A percentile compares a stretch with the other conserved stretches of the same genome.
Evolutionary conservation across 2,888 invertebrate species (phyloP).

Genomic region (Leptothorax acervorum): DNA sequence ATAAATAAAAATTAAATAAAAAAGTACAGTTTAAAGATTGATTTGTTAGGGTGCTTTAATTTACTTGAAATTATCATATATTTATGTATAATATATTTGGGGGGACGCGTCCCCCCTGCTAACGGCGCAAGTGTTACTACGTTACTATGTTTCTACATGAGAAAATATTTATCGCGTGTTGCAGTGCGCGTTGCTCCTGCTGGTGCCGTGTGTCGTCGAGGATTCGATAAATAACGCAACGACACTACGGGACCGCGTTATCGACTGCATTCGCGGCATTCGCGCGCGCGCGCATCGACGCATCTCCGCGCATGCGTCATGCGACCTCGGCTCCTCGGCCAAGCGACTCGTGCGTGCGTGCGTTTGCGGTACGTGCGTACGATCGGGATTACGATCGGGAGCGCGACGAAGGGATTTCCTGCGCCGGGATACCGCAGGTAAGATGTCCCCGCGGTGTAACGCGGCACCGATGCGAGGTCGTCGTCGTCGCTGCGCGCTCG

Average conservation of each 20-base stretch:
- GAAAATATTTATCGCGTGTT: neutral
- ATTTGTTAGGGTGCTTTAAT: too few species aligned
- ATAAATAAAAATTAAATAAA: too few species aligned
- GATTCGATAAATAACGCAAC: neutral
- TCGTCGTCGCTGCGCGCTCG: neutral
- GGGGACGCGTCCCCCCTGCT: too few species aligned
- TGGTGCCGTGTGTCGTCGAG: neutral
- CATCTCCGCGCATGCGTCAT: neutral
- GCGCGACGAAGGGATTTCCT: neutral
- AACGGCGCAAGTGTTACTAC: too few species aligned
- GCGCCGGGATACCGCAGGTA: conserved; percentile 1
- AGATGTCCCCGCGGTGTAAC: neutral
- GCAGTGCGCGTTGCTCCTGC: neutral
- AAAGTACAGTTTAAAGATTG: too few species aligned
- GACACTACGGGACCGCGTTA: conserved; percentile 34
- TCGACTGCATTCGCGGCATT: conserved; percentile 52
- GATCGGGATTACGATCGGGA: conserved; percentile 14
- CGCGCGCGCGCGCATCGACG: conserved; percentile 61
- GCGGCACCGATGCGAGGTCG: neutral
- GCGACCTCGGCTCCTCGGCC: neutral
- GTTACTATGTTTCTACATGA: neutral
- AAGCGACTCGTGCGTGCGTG: conserved; percentile 25
- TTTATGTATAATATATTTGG: too few species aligned
- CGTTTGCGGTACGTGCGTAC: neutral
- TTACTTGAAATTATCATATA: too few species aligned